These are phyloP conservation scores for Exocentrus adspersus DNA, from an alignment of 2,888 invertebrate genomes.

Conservation along the genomic window DNA sequence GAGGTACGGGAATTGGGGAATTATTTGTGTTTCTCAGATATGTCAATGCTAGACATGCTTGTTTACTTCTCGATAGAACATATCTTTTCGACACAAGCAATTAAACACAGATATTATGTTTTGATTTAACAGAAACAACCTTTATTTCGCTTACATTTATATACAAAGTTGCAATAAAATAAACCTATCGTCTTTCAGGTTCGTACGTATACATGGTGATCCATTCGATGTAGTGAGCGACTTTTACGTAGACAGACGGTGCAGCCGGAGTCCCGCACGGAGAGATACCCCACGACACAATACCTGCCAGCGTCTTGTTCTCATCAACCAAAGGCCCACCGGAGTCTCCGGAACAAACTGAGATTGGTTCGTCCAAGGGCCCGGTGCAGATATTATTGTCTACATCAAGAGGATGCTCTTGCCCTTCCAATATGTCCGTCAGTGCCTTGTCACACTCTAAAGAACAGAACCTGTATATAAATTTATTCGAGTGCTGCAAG, in stretches of 20 bases:
- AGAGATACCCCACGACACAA: constrained; percentile 68
- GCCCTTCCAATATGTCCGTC: not conserved
- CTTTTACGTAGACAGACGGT: constrained; percentile 68
- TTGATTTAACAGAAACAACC: too few species aligned
- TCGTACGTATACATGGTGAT: not conserved
- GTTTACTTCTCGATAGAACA: too few species aligned
- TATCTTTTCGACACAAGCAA: too few species aligned
- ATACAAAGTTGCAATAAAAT: too few species aligned
- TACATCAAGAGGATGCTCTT: not conserved
- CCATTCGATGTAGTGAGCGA: constrained; percentile 55
- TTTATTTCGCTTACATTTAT: too few species aligned
- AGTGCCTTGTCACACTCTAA: not conserved
- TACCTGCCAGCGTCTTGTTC: constrained; percentile 59
- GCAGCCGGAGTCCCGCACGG: constrained; percentile 67
- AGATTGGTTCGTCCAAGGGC: not conserved
- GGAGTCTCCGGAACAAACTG: constrained; percentile 66
- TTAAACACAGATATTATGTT: too few species aligned
- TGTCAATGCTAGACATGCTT: too few species aligned
- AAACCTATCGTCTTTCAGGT: not conserved
- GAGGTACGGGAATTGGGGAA: too few species aligned
- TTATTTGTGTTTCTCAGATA: too few species aligned
- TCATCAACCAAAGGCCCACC: constrained; percentile 64
- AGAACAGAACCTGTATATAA: not conserved
- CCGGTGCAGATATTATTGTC: not conserved
- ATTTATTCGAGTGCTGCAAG: not conserved